phyloP scores from a whole-genome alignment of 2,113 vertebrate genomes.

The Pteronura brasiliensis region DNA sequence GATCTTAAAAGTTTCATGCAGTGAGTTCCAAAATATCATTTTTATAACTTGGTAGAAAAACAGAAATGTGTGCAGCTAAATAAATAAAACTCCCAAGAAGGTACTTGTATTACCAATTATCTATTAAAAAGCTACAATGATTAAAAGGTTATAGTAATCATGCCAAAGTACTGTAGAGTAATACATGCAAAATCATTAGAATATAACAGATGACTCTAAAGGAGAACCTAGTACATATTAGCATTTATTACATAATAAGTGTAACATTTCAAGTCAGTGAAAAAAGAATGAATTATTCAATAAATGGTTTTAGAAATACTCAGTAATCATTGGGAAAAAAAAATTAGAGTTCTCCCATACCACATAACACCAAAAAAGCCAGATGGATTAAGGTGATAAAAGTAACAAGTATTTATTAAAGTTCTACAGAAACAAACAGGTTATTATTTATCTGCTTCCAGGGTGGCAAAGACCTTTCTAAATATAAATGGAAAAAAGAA shows the following conservation, averaged over 20 bases:
- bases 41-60: slow-evolving; percentile 14
- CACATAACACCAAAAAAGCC: slow-evolving; percentile 6
- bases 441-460: background rate
- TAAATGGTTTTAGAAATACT: slow-evolving; percentile 46
- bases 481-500: slow-evolving; percentile 23
- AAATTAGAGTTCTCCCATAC: background rate
- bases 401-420: background rate
- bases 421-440: background rate
- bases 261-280: slow-evolving; percentile 32
- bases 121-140: slow-evolving; percentile 15
- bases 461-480: background rate
- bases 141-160: background rate
- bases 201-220: slow-evolving; percentile 39
- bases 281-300: slow-evolving; percentile 49
- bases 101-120: background rate
- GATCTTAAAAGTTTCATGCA: background rate
- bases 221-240: slow-evolving; percentile 21
- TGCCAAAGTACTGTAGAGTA: background rate
- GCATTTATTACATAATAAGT: slow-evolving; percentile 45
- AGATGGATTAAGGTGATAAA: slow-evolving; percentile 31
- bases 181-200: background rate
- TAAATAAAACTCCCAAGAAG: background rate
- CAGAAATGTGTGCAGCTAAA: background rate
- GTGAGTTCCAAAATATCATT: slow-evolving; percentile 1
- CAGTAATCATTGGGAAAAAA: slow-evolving; percentile 14